A percentile compares a stretch with the other conserved stretches of the same genome.
Conservation (phyloP, 1,140 invertebrate genomes). For the Manduca sexta region DNA sequence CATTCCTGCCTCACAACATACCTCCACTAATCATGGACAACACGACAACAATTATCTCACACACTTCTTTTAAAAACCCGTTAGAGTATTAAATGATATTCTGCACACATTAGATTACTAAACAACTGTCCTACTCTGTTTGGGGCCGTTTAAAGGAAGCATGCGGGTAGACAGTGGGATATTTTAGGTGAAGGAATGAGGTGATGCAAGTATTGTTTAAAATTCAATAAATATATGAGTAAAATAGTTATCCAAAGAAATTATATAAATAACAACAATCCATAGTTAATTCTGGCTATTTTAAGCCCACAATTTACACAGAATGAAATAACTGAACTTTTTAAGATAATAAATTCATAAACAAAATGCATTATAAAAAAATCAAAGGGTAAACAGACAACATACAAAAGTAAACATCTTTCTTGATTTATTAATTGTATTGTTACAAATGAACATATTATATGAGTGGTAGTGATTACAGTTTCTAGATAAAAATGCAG, state of each 20-base stretch:
- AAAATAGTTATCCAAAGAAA: too few relatives aligned
- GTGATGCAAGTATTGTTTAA: too few relatives aligned
- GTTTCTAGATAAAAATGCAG: slow-evolving; percentile 66
- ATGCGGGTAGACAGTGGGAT: slow-evolving; percentile 50
- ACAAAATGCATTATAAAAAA: not conserved
- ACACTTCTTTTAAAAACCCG: slow-evolving; percentile 72
- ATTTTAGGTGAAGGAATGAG: not conserved
- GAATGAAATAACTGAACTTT: too few relatives aligned
- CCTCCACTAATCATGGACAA: slow-evolving; percentile 24
- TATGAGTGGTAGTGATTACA: slow-evolving; percentile 25
- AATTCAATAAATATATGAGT: too few relatives aligned
- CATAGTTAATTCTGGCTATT: too few relatives aligned
- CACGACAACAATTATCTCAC: slow-evolving; percentile 35
- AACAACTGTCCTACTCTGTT: slow-evolving; percentile 22
- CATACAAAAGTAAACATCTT: not conserved
- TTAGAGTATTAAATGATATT: slow-evolving; percentile 58
- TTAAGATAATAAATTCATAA: too few relatives aligned
- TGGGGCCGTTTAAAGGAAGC: slow-evolving; percentile 71
- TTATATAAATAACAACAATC: too few relatives aligned
- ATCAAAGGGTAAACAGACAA: not conserved
- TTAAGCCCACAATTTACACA: too few relatives aligned
- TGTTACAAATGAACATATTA: slow-evolving; percentile 31
- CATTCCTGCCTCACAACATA: slow-evolving; percentile 28
- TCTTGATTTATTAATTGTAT: slow-evolving; percentile 13
- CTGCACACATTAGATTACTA: slow-evolving; percentile 65